Conservation (phyloP, 1,140 invertebrate species). For the Melitaea cinxia region DNA sequence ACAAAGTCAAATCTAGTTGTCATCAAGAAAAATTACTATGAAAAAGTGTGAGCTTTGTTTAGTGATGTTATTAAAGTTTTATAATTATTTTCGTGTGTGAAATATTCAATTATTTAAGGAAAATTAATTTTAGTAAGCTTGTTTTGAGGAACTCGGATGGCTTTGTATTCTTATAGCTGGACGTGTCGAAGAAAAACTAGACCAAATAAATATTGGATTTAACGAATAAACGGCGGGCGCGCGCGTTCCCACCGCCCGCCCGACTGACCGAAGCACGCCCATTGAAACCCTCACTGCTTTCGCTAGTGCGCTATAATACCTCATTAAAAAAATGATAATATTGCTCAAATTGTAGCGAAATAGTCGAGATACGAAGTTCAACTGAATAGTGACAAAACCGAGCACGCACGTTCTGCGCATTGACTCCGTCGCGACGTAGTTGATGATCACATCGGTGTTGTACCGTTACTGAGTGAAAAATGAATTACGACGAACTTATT, state of each 20-base stretch:
- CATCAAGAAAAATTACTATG: no score
- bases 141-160: background rate
- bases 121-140: background rate
- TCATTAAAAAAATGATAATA: constrained; percentile 8
- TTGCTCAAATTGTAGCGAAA: background rate
- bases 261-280: constrained; percentile 48
- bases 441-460: no score
- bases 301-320: background rate
- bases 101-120: background rate
- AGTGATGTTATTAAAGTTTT: no score
- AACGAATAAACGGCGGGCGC: constrained; percentile 37
- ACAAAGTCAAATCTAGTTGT: background rate
- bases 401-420: constrained; percentile 17
- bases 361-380: constrained; percentile 6
- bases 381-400: constrained; percentile 12
- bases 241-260: constrained; percentile 49
- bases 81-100: no score
- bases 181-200: background rate
- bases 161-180: no score
- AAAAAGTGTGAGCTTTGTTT: no score
- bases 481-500: no score
- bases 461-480: no score
- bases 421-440: background rate
- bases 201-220: background rate
- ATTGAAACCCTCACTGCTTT: constrained; percentile 25